A percentile compares a stretch with the other conserved stretches of the same genome.
phyloP scores from a whole-genome alignment of 1,140 invertebrate species.

The Grapholita molesta region DNA sequence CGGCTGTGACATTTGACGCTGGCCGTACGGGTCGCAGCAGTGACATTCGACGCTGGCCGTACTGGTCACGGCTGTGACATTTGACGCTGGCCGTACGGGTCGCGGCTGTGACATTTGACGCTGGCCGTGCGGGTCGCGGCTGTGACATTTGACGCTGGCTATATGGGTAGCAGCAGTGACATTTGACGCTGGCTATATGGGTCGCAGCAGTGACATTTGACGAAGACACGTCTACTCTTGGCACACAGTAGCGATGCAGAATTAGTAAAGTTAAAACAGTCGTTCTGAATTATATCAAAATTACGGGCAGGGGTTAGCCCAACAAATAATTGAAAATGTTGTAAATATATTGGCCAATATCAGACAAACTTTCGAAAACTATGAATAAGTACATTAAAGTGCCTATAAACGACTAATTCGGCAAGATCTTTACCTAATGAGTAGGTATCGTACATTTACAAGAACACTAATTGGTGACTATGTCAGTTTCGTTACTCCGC shows the following conservation, averaged over 20 bases:
- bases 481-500: conserved; percentile 20
- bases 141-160: background rate
- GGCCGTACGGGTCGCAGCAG: too few relatives aligned
- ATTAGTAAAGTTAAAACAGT: conserved; percentile 12
- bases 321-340: conserved; percentile 35
- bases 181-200: too few relatives aligned
- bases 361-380: conserved; percentile 50
- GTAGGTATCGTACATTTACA: conserved; percentile 40
- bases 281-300: background rate
- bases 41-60: background rate
- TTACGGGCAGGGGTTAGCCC: conserved; percentile 32
- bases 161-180: too few relatives aligned
- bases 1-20: background rate
- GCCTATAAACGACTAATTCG: conserved; percentile 72
- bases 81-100: too few relatives aligned
- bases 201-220: background rate
- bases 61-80: background rate
- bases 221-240: background rate
- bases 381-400: conserved; percentile 39
- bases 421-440: conserved; percentile 58
- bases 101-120: background rate
- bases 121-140: too few relatives aligned
- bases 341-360: conserved; percentile 40
- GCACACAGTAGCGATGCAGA: conserved; percentile 1
- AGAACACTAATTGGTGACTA: conserved; percentile 66